Base-by-base conservation (phyloP, 23 tunicate genomes). In the Ciona savignyi region DNA sequence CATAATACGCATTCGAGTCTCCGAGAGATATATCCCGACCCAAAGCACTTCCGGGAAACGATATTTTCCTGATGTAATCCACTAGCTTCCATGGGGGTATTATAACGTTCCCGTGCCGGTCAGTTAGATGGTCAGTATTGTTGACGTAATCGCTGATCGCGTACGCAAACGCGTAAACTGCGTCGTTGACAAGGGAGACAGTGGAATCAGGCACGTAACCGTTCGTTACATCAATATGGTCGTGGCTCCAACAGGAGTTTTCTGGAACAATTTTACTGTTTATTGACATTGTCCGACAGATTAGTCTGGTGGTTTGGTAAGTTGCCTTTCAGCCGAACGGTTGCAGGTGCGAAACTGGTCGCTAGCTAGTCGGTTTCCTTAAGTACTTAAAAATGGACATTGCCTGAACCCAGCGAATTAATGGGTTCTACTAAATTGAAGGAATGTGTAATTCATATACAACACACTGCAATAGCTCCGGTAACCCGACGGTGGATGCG, bases 161-260 rank as follows among this genome's bases (percentile, higher is more conserved):
- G 60, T 75, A 64, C 30, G 79, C 79, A 26, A 63, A 75, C 26
- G 79, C 70, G 70, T 63, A 62, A 0, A 75, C 70, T 6, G 79
- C 79, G 32, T 75, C 79, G 29, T 32, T 75, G 30, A 75, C 79
- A 3, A 75, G 51, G 25, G 79, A 75, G 22, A 75, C 79, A 19
- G 79, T 75, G 9, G 79, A 75, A 62, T 75, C 79, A 9, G 79
- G 79, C 11, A 75, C 48, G 51, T 75, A 75, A 0, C 79, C 79
- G 32, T 75, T 75, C 33, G 29, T 64, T 30, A 27, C 30, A 56
- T 75, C 70, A 56, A 75, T 75, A 56, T 75, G 79, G 28, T 63
- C 56, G 32, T 75, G 63, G 4, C 29, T 30, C 23, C 4, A 23
- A 61, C 79, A 75, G 6, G 79, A 62, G 3, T 33, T 27, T 29